A percentile compares a stretch with the other conserved stretches of the same genome.
Evolutionary conservation across 1,140 invertebrate genomes (phyloP).

Genomic region (Neodiprion fabricii): DNA sequence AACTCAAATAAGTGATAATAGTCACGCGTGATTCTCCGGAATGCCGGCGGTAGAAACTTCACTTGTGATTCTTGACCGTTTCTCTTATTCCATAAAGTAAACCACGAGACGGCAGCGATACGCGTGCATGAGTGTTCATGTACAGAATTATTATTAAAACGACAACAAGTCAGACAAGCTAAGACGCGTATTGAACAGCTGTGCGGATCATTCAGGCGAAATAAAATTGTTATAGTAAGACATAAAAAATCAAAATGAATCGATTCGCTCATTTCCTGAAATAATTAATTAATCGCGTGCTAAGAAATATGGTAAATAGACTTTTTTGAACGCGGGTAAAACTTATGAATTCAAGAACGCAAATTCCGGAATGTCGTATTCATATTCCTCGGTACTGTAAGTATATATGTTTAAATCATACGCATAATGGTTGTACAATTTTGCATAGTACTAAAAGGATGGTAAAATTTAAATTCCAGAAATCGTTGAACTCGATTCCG

Average conservation of each 20-base stretch:
- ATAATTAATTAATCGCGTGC: not conserved
- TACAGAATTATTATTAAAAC: not conserved
- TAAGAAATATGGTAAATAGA: no score
- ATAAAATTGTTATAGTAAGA: no score
- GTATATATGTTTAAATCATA: no score
- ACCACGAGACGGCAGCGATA: not conserved
- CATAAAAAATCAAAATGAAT: not conserved
- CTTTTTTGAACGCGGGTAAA: no score
- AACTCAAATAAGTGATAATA: not conserved
- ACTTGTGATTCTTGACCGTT: not conserved
- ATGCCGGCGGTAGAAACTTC: slow-evolving; percentile 1
- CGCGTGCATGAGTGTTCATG: not conserved
- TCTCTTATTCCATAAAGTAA: slow-evolving; percentile 7
- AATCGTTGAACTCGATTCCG: not conserved
- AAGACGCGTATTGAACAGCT: no score
- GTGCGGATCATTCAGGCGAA: no score
- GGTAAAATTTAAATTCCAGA: not conserved
- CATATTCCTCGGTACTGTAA: no score
- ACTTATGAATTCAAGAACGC: no score
- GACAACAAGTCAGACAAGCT: not conserved
- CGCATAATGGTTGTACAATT: no score
- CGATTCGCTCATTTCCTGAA: not conserved
- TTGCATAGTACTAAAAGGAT: not conserved
- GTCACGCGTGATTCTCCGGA: not conserved
- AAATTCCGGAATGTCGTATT: no score